Evolutionary conservation across 2,113 vertebrate species (phyloP).

Genomic region (Sphyrna mokarran): DNA sequence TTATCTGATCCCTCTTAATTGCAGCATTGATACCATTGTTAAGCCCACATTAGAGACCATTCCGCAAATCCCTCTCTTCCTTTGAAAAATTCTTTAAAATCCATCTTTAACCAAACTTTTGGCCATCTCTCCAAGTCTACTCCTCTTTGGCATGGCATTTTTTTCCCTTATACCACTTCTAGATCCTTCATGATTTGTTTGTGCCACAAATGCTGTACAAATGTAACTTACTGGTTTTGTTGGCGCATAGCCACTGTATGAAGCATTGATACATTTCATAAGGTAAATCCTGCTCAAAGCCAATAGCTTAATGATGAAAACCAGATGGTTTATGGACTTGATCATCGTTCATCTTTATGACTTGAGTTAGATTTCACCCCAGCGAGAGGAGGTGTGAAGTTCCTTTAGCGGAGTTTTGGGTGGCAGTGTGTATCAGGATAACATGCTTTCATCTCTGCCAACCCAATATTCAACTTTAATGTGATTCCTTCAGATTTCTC

Average conservation of each 20-base stretch:
- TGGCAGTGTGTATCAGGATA: background rate
- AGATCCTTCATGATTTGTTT: background rate
- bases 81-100: background rate
- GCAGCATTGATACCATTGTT: background rate
- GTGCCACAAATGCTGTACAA: background rate
- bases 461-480: background rate
- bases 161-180: background rate
- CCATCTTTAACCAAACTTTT: background rate
- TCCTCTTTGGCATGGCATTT: background rate
- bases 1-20: background rate
- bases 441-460: background rate
- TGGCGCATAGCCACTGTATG: background rate
- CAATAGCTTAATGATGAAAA: background rate
- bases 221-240: background rate
- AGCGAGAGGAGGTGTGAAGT: background rate
- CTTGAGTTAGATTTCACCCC: background rate
- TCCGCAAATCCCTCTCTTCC: background rate
- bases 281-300: background rate
- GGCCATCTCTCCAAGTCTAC: background rate
- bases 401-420: background rate
- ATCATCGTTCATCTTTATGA: background rate
- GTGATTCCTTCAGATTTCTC: background rate
- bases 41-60: background rate
- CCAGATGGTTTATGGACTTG: slow-evolving; percentile 8
- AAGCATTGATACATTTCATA: background rate